phyloP scores from a whole-genome alignment of 2,888 invertebrate species.

The Emmelina monodactyla region DNA sequence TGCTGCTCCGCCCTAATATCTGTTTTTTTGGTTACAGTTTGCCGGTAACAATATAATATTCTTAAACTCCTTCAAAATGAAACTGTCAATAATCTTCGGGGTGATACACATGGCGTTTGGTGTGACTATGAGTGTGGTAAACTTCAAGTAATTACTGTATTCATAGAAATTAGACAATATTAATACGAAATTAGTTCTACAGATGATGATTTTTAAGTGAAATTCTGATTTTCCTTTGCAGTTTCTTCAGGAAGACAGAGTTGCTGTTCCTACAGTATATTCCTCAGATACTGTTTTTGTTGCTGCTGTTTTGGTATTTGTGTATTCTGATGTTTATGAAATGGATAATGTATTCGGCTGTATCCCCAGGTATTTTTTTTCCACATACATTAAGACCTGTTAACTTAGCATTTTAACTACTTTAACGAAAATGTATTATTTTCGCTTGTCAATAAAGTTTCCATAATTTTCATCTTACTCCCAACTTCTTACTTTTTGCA shows the following conservation, averaged over 20 bases:
- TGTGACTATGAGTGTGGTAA: conserved; percentile 70
- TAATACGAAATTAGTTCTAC: conserved; percentile 4
- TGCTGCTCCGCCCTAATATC: too few relatives aligned
- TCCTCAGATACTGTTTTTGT: conserved; percentile 73
- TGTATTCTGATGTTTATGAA: conserved; percentile 74
- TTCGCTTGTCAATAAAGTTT: too few relatives aligned
- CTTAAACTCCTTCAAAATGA: conserved; percentile 79
- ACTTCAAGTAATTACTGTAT: conserved; percentile 67
- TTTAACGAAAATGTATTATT: too few relatives aligned
- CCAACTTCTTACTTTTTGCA: too few relatives aligned
- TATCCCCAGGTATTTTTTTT: conserved; percentile 35
- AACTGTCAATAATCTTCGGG: conserved; percentile 75
- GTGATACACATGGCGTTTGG: conserved; percentile 79
- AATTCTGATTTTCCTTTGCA: conserved; percentile 24
- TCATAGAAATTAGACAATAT: conserved; percentile 48
- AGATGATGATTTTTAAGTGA: conserved; percentile 12
- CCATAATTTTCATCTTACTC: too few relatives aligned
- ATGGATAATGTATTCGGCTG: conserved; percentile 69
- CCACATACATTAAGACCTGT: too few relatives aligned
- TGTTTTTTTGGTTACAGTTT: conserved; percentile 38
- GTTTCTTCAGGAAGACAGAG: conserved; percentile 53
- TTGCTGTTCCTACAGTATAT: conserved; percentile 71
- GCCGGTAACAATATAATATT: conserved; percentile 74
- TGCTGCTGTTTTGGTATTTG: conserved; percentile 73
- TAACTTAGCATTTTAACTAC: too few relatives aligned